Evolutionary conservation across 1,140 invertebrate species (phyloP).

Genomic region (Rhysida immarginata): DNA sequence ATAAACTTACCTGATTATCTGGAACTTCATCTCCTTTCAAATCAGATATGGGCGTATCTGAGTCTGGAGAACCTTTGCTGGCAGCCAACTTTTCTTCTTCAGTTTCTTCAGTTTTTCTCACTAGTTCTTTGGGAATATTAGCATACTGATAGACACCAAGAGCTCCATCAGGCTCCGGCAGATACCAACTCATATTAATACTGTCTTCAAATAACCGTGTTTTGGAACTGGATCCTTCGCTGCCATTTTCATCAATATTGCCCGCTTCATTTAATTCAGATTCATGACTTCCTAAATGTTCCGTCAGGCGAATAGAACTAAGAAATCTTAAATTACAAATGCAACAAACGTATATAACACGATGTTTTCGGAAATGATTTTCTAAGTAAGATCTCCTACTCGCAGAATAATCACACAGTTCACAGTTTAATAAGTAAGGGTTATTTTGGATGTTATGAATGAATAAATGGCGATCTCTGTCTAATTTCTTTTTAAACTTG

Average conservation of each 20-base stretch:
- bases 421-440: constrained; percentile 14
- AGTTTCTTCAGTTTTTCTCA: neutral
- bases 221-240: neutral
- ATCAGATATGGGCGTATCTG: too few species aligned
- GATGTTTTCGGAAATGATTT: constrained; percentile 28
- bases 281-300: constrained; percentile 22
- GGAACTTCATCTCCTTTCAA: too few species aligned
- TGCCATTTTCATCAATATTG: neutral
- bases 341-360: constrained; percentile 24
- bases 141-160: neutral
- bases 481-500: constrained; percentile 32
- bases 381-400: constrained; percentile 26
- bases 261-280: too few species aligned
- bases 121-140: constrained; percentile 8
- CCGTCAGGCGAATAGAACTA: constrained; percentile 23
- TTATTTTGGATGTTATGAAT: constrained; percentile 27
- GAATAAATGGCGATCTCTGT: constrained; percentile 29
- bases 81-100: too few species aligned
- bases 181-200: constrained; percentile 12
- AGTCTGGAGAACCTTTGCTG: too few species aligned
- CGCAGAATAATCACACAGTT: constrained; percentile 27
- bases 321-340: constrained; percentile 19
- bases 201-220: constrained; percentile 3
- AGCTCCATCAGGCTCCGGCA: constrained; percentile 7
- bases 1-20: too few species aligned